These are phyloP conservation scores for Aethina tumida DNA, from an alignment of 1,140 invertebrate species.

Conservation along the genomic window DNA sequence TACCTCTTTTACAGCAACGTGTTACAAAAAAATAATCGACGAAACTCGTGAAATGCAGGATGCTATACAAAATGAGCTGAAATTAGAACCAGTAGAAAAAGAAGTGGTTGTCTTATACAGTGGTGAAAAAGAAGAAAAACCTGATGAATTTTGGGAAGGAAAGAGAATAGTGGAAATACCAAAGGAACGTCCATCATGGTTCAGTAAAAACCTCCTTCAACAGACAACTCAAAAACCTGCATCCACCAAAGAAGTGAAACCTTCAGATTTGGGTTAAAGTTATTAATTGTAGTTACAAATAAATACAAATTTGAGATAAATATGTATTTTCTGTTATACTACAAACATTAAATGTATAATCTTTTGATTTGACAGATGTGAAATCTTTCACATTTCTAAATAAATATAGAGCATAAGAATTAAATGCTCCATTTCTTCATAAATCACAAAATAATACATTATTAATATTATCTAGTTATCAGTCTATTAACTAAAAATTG, in stretches of 20 bases:
- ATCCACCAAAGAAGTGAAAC: constrained; percentile 57
- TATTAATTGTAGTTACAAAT: too few species aligned
- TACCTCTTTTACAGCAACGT: constrained; percentile 48
- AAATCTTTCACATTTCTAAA: too few species aligned
- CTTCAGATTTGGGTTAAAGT: constrained; percentile 54
- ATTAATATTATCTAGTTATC: too few species aligned
- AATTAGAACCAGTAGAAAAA: constrained; percentile 62
- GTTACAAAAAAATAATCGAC: constrained; percentile 66
- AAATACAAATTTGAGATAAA: too few species aligned
- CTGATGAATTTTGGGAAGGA: constrained; percentile 43
- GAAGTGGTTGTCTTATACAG: constrained; percentile 79
- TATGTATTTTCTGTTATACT: too few species aligned
- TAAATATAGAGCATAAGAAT: too few species aligned
- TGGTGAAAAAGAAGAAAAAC: constrained; percentile 53
- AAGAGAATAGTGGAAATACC: constrained; percentile 65
- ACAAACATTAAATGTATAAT: too few species aligned
- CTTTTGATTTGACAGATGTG: too few species aligned
- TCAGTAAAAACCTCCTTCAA: constrained; percentile 70
- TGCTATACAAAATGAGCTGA: constrained; percentile 58
- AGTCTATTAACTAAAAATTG: too few species aligned
- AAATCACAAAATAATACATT: too few species aligned
- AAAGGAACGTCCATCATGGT: constrained; percentile 66
- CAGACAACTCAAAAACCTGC: constrained; percentile 57
- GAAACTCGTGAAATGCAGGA: constrained; percentile 73
- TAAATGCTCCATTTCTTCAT: too few species aligned